Percentiles rank a stretch among this genome's conserved stretches.
phyloP scores from a whole-genome alignment of 2,797 vertebrate genomes.

The Novumbra hubbsi region DNA sequence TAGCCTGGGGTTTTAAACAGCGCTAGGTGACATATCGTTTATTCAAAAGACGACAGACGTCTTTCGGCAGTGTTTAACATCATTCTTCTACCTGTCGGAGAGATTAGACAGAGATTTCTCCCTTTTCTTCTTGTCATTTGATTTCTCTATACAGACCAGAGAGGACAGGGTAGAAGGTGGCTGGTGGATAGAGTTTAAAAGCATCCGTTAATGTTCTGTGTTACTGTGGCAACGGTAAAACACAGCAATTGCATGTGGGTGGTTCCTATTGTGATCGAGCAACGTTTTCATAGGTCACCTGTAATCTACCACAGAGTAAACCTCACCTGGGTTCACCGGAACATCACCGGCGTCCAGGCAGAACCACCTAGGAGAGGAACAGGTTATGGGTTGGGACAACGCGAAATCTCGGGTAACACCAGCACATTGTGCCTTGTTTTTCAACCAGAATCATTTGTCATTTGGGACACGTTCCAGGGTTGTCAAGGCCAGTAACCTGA shows the following conservation, averaged over 20 bases:
- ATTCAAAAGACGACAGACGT: background rate
- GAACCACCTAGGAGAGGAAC: background rate
- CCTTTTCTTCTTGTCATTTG: background rate
- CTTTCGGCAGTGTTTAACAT: background rate
- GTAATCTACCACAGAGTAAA: background rate
- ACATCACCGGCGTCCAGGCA: background rate
- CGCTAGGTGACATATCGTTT: conserved; percentile 23
- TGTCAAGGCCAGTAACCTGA: conserved; percentile 62
- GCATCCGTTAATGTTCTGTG: background rate
- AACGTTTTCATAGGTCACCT: background rate
- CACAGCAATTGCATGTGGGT: background rate
- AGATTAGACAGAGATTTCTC: background rate
- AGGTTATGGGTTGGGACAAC: background rate
- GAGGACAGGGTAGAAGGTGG: conserved; percentile 39
- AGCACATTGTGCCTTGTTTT: background rate
- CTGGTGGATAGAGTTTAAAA: conserved; percentile 21
- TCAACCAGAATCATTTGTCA: background rate
- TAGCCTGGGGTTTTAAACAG: conserved; percentile 19
- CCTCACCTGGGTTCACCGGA: too few relatives aligned
- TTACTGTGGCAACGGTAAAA: background rate
- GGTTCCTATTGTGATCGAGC: background rate
- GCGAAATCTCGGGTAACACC: background rate
- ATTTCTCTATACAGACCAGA: conserved; percentile 27
- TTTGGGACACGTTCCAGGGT: conserved; percentile 24
- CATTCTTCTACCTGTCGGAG: background rate